Evolutionary conservation across 2,113 vertebrate genomes (phyloP).

Genomic region (Amia ocellicauda): DNA sequence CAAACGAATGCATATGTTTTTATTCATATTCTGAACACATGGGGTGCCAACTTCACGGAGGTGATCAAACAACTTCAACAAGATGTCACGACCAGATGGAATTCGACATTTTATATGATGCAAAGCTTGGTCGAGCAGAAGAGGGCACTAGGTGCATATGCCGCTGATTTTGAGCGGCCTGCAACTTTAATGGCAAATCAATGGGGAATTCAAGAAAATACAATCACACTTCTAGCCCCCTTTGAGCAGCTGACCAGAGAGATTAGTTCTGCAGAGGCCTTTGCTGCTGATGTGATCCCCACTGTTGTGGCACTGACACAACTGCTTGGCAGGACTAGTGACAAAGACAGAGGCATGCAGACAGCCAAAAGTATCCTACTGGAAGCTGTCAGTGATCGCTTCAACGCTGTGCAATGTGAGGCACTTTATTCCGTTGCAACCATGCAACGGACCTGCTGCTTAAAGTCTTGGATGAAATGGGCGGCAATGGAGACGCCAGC

Average conservation of each 20-base stretch:
- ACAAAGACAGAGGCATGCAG: neutral
- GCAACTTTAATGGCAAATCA: constrained; percentile 7
- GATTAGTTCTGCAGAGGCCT: constrained; percentile 4
- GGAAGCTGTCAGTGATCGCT: constrained; percentile 1
- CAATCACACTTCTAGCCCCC: neutral
- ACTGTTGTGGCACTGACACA: constrained; percentile 4
- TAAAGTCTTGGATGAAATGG: neutral
- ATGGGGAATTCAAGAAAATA: constrained; percentile 7
- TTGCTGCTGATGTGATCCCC: constrained; percentile 6
- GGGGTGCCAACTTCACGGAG: too few relatives aligned
- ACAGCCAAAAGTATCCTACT: neutral
- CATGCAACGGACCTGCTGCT: neutral
- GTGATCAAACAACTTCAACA: constrained; percentile 1
- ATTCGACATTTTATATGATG: constrained; percentile 5
- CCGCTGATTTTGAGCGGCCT: constrained; percentile 1
- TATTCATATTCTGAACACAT: too few relatives aligned
- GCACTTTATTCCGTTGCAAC: constrained; percentile 3
- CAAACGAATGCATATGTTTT: too few relatives aligned
- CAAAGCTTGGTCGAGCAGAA: constrained; percentile 5
- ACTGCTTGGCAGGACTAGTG: neutral
- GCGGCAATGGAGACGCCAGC: neutral
- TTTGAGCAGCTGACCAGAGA: constrained; percentile 5
- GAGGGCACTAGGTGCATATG: constrained; percentile 5
- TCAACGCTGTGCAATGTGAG: neutral
- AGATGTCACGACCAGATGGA: too few relatives aligned